A percentile compares a stretch with the other conserved stretches of the same genome.
phyloP scores from a whole-genome alignment of 2,113 vertebrate species.

The Clupea harengus region DNA sequence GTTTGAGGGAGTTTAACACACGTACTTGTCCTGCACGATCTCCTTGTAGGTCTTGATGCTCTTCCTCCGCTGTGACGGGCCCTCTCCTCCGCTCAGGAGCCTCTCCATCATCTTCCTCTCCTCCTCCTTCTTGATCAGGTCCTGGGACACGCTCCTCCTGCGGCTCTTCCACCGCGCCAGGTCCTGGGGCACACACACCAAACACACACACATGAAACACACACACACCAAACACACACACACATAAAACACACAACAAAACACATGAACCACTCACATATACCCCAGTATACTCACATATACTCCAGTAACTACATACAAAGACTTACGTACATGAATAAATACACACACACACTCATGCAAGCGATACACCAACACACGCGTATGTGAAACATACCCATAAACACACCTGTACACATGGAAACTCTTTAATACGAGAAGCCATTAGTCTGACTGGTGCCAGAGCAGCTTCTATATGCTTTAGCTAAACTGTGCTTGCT shows the following conservation, averaged over 20 bases:
- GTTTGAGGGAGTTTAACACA: conserved; percentile 31
- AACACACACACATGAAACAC: neutral
- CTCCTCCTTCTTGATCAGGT: conserved; percentile 95
- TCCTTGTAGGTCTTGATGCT: conserved; percentile 98
- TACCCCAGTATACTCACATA: too few species aligned
- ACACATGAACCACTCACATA: too few species aligned
- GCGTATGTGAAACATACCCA: too few species aligned
- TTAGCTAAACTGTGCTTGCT: too few species aligned
- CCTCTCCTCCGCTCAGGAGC: conserved; percentile 72
- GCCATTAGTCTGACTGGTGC: neutral
- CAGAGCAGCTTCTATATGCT: too few species aligned
- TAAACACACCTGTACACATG: too few species aligned
- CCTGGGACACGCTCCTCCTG: conserved; percentile 91
- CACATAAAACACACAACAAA: too few species aligned
- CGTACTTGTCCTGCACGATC: conserved; percentile 96
- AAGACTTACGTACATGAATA: too few species aligned
- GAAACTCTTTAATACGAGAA: too few species aligned
- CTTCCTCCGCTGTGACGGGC: conserved; percentile 79
- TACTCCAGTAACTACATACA: too few species aligned
- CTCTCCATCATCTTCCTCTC: conserved; percentile 95
- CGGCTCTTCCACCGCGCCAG: conserved; percentile 94
- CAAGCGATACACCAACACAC: too few species aligned
- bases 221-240: neutral
- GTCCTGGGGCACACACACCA: conserved; percentile 72
- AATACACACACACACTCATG: too few species aligned